Base-by-base conservation (phyloP, 2,888 invertebrate species). In the Crocallis elinguaria region DNA sequence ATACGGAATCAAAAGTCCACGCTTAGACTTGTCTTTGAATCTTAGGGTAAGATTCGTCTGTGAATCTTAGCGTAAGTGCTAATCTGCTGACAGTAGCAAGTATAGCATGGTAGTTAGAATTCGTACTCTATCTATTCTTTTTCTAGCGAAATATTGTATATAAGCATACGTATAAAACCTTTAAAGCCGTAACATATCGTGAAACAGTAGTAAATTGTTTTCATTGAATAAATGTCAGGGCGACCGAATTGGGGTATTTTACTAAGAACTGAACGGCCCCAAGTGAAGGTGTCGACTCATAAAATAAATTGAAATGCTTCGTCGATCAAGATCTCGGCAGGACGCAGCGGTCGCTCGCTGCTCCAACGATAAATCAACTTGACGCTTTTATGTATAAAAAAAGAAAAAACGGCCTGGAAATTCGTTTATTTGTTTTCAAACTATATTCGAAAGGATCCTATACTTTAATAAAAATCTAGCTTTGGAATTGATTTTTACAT, bases 351-450 rank as follows among this genome's bases (percentile, higher is more conserved):
- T 73, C 79, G 79, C 77, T 73, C 71, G 68, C 73, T 66, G 77
- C 78, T 71, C 71, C 73, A 49, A 75, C 83, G 74, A 88, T 89
- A 89, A 89, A 88, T 89, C 89, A 89, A 85, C 80, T 86, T 84
- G 72, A 75, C 85, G 83, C 83, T 86, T 86, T 86, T 83, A 83
- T 81, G 79, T 85, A 82, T 77, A 83, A 84, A 86, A 77, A 75
- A 71, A 70, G 80, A 77, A 83, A 84, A 80, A 62, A 78, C 70
- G 17, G 5, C 7, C 69, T 61, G 73, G 69, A 82, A 89, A 86
- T 82, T 83, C 85, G 80, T 87, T 86, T 86, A 88, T 88, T 89
- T 88, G 89, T 89, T 89, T 86, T 75, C 83, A 83, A 87, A 89
- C 88, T 87, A 88, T 81, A 84, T 81, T 83, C 79, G 73, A 81